Percentiles rank a stretch among this genome's conserved stretches.
Evolutionary conservation across 53 echinoderm and acorn worm genomes (phyloP).

Genomic region (Holothuria leucospilota): DNA sequence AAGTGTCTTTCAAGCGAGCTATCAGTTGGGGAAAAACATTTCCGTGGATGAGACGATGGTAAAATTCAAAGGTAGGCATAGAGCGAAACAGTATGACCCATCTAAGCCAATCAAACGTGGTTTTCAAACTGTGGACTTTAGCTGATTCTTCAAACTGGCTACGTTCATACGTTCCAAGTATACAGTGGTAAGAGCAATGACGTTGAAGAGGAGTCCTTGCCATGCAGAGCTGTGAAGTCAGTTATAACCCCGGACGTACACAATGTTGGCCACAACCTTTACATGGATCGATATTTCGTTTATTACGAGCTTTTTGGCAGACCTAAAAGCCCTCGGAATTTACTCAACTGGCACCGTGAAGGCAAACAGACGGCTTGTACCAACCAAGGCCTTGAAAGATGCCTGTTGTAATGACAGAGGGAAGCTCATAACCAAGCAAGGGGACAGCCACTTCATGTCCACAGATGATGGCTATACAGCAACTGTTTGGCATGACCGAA

Average conservation of each 20-base stretch:
- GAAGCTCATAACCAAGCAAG: background rate
- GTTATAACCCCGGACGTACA: background rate
- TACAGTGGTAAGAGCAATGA: slow-evolving; percentile 28
- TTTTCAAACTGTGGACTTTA: slow-evolving; percentile 34
- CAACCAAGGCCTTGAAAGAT: slow-evolving; percentile 11
- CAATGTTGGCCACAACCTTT: background rate
- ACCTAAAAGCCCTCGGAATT: slow-evolving; percentile 10
- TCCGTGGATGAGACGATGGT: background rate
- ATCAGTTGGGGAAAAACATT: background rate
- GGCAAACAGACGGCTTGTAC: background rate
- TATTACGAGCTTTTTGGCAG: background rate
- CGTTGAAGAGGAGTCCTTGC: background rate
- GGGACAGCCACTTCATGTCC: background rate
- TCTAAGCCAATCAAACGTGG: slow-evolving; percentile 47
- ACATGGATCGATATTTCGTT: slow-evolving; percentile 1
- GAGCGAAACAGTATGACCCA: slow-evolving; percentile 39
- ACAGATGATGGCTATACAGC: background rate
- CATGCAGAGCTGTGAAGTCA: slow-evolving; percentile 11
- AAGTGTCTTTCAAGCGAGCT: background rate
- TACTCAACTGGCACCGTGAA: background rate
- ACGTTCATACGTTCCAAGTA: slow-evolving; percentile 10
- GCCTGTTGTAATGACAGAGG: background rate
- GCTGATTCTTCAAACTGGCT: slow-evolving; percentile 33
- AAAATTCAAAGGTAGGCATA: no score
- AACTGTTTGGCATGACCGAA: background rate